Evolutionary conservation across 2,888 invertebrate species (phyloP).

Genomic region (Panzeria rudis): DNA sequence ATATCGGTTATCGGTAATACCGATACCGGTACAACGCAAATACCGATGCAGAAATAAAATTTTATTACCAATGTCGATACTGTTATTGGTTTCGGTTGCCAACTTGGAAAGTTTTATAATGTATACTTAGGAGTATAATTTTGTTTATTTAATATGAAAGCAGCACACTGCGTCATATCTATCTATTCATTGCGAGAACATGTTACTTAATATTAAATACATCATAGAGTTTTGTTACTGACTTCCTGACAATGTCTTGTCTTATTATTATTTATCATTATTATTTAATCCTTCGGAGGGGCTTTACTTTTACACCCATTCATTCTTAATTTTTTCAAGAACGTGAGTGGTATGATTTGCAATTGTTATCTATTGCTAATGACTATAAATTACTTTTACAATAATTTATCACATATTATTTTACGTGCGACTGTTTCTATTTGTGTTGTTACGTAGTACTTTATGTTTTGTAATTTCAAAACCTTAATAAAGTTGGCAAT

Average conservation of each 20-base stretch:
- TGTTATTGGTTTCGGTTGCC: too few relatives aligned
- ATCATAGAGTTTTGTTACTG: neutral
- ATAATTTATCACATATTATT: conserved; percentile 28
- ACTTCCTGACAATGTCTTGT: neutral
- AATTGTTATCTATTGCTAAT: conserved; percentile 39
- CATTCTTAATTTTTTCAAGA: neutral
- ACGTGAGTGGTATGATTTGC: conserved; percentile 32
- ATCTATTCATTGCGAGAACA: too few relatives aligned
- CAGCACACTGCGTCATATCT: too few relatives aligned
- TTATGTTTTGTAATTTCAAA: neutral
- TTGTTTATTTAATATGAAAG: too few relatives aligned
- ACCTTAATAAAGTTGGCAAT: conserved; percentile 16
- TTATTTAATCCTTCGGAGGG: conserved; percentile 27
- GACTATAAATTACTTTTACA: conserved; percentile 28
- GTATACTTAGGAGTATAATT: too few relatives aligned
- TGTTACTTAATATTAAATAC: neutral
- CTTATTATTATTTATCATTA: neutral
- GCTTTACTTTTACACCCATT: conserved; percentile 23
- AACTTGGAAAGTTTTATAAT: too few relatives aligned
- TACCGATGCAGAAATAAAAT: too few relatives aligned
- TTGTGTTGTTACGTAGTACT: neutral
- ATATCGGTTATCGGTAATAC: too few relatives aligned
- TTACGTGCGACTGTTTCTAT: neutral
- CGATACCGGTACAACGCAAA: too few relatives aligned
- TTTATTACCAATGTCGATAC: too few relatives aligned